Percentiles rank a stretch among this genome's conserved stretches.
These are phyloP conservation scores for Lithophane leautieri DNA, from an alignment of 2,888 invertebrate species.

Conservation along the genomic window DNA sequence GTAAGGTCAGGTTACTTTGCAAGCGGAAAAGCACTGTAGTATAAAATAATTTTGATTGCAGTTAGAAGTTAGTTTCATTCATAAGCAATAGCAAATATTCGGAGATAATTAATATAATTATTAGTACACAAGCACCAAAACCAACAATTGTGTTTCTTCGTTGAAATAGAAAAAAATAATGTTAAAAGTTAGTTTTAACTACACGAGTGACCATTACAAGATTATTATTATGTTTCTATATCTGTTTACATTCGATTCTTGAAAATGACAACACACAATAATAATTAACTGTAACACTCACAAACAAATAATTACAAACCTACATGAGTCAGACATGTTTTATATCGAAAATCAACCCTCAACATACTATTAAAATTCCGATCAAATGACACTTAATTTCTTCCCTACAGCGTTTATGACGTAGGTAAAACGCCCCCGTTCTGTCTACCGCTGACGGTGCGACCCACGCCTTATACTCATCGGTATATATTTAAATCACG, in stretches of 20 bases:
- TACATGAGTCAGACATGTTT: constrained; percentile 16
- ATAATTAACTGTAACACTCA: background rate
- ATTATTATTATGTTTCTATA: background rate
- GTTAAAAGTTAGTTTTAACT: background rate
- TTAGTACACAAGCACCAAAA: background rate
- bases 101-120: background rate
- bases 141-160: background rate
- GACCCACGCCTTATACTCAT: constrained; percentile 46
- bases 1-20: constrained; percentile 29
- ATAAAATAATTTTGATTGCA: background rate
- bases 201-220: no score
- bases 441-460: constrained; percentile 46
- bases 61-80: no score
- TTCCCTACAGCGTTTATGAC: constrained; percentile 33
- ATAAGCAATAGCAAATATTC: background rate
- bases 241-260: no score
- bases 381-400: constrained; percentile 10
- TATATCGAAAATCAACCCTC: constrained; percentile 11
- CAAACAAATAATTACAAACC: constrained; percentile 3
- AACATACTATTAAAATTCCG: constrained; percentile 36
- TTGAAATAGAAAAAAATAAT: background rate
- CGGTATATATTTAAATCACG: constrained; percentile 49
- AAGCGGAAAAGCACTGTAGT: constrained; percentile 20
- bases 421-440: constrained; percentile 22
- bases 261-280: no score